phyloP scores from a whole-genome alignment of 2,797 vertebrate genomes.

The Melopsittacus undulatus region DNA sequence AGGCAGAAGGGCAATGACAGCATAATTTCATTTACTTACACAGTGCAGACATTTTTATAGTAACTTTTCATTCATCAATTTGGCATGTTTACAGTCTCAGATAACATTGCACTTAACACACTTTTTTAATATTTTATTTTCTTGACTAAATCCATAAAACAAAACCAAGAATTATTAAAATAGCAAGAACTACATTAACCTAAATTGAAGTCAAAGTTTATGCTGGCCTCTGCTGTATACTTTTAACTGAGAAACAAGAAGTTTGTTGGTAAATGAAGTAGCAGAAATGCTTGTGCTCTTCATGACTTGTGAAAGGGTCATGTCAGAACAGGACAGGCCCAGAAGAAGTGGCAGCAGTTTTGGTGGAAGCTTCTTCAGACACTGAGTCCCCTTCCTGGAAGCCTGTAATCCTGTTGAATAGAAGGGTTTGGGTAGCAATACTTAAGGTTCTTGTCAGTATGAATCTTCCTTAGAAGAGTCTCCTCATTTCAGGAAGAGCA shows the following conservation, averaged over 20 bases:
- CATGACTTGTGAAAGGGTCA: neutral
- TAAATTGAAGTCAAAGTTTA: conserved; percentile 17
- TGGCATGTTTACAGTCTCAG: conserved; percentile 34
- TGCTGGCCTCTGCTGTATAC: neutral
- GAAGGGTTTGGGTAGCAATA: neutral
- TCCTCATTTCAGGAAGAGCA: neutral
- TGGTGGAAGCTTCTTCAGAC: neutral
- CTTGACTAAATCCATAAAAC: conserved; percentile 28
- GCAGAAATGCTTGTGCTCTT: neutral
- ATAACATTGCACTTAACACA: conserved; percentile 3
- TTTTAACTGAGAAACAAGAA: neutral
- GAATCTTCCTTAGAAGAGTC: neutral
- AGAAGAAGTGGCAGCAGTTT: neutral
- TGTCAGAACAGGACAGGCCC: neutral
- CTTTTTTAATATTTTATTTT: conserved; percentile 45
- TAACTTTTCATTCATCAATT: conserved; percentile 42
- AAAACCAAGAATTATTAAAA: conserved; percentile 42
- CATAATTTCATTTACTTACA: neutral
- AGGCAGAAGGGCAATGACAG: neutral
- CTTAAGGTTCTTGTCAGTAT: neutral
- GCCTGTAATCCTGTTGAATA: neutral
- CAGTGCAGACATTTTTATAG: neutral
- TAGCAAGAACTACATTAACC: neutral
- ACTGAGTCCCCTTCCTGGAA: neutral
- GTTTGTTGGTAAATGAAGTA: neutral